Conservation (phyloP, 1,140 invertebrate genomes). For the Mylabris phalerata region DNA sequence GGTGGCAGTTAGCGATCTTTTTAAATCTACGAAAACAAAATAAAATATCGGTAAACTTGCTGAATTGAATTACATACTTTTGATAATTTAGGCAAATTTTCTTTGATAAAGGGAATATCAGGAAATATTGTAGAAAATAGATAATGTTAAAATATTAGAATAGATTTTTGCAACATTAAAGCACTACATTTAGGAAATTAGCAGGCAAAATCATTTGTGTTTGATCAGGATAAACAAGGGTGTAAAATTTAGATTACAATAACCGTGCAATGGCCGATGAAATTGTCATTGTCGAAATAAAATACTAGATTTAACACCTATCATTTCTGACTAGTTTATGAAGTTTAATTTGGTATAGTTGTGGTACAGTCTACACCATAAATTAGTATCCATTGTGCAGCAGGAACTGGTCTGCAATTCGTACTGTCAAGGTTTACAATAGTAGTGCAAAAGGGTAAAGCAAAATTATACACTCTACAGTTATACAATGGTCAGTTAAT, state of each 20-base stretch:
- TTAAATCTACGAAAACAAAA: no score
- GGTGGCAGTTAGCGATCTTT: no score
- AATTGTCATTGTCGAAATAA: background rate
- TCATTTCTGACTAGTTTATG: conserved; percentile 4
- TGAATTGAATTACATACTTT: no score
- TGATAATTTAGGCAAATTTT: no score
- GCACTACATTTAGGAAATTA: no score
- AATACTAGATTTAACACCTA: background rate
- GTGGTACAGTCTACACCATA: conserved; percentile 16
- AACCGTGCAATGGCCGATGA: no score
- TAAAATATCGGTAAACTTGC: no score
- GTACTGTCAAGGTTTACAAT: conserved; percentile 22
- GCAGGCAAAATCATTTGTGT: background rate
- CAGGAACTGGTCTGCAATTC: conserved; percentile 26
- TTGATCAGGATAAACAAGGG: background rate
- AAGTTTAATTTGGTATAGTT: conserved; percentile 3
- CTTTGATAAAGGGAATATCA: no score
- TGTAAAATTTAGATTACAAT: no score
- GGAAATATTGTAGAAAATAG: no score
- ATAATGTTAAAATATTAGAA: no score
- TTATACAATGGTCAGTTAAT: conserved; percentile 28
- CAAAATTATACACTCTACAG: conserved; percentile 25
- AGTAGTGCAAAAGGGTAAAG: conserved; percentile 9
- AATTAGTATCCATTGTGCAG: conserved; percentile 29
- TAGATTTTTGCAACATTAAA: no score